Percentiles rank a stretch among this genome's conserved stretches.
Conservation (phyloP, 2,888 invertebrate species). For the Blera fallax region DNA sequence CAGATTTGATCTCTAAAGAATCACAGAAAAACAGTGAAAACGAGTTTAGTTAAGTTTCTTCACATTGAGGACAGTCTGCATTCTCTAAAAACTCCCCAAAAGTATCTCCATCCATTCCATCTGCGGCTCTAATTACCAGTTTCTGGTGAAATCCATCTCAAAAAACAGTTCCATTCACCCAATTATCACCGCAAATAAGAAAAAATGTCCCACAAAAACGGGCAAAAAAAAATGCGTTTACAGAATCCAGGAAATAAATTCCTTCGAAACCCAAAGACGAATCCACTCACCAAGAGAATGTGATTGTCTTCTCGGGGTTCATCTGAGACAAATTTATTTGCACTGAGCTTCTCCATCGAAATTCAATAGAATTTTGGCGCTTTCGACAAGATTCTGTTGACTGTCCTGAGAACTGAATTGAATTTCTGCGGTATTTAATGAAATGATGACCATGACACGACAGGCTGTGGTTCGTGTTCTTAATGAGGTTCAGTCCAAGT, state of each 20-base stretch:
- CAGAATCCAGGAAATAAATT: conserved; percentile 59
- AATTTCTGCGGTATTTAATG: conserved; percentile 28
- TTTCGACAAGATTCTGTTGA: conserved; percentile 7
- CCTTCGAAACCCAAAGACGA: conserved; percentile 4
- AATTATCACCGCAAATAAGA: conserved; percentile 32
- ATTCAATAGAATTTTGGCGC: conserved; percentile 25
- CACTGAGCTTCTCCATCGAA: conserved; percentile 1
- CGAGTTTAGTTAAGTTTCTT: no score
- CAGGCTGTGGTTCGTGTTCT: conserved; percentile 13
- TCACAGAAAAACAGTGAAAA: no score
- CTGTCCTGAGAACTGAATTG: conserved; percentile 38
- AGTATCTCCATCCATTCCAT: background rate
- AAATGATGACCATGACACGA: conserved; percentile 44
- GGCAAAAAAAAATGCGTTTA: conserved; percentile 29
- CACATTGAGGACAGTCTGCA: background rate
- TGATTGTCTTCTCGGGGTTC: conserved; percentile 20
- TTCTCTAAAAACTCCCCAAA: background rate
- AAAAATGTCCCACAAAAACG: conserved; percentile 14
- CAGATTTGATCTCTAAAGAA: no score
- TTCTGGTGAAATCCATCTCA: conserved; percentile 32
- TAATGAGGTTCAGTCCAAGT: conserved; percentile 2
- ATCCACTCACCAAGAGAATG: conserved; percentile 19
- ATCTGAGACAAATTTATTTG: conserved; percentile 47
- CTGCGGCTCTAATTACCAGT: conserved; percentile 32
- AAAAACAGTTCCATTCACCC: conserved; percentile 35